Base-by-base conservation (phyloP, 2,888 invertebrate species). In the Drosophila tanythrix region DNA sequence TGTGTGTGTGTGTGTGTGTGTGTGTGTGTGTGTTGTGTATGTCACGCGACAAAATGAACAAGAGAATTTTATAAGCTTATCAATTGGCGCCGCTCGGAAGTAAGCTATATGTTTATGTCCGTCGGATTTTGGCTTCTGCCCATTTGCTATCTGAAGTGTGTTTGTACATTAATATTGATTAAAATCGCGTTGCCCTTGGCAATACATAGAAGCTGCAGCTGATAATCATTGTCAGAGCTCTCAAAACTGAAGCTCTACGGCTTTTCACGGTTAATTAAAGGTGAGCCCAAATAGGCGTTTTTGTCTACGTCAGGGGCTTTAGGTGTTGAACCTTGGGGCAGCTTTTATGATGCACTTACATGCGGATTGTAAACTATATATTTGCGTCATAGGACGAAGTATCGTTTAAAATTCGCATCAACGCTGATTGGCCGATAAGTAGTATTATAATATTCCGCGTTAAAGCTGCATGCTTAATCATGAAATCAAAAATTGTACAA, bases 201-300 rank as follows among this genome's bases (percentile, higher is more conserved):
- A 25, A 61, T 62, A 56, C 38, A 29, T 13, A 29, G 38, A 38
- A 66, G 56, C 61, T 36, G n/a, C 31, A 15, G 56, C 67, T 72
- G 88, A 89, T 89, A 70, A 74, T 29, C 25, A 52, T 18, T 27
- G n/a, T 50, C 35, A 27, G 21, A 6, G n/a, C n/a, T 31, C 21
- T 13, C 27, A 29, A 13, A 55, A n/a, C 50, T 57, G 43, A 13
- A 50, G 11, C 53, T 59, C n/a, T 40, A 31, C 58, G 55, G 55
- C 60, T 68, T 86, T 88, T 86, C 82, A 90, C 86, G 86, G 86
- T 86, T 87, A 86, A 64, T 90, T 86, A 90, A 86, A 86, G 86
- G 86, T 86, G 86, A 86, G 70, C 55, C 67, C 27, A 40, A 53
- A 56, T 43, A 59, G 36, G 21, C 33, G 61, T n/a, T 29, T 40